Evolutionary conservation across 1,140 invertebrate genomes (phyloP).

Genomic region (Rhizoglyphus robini): DNA sequence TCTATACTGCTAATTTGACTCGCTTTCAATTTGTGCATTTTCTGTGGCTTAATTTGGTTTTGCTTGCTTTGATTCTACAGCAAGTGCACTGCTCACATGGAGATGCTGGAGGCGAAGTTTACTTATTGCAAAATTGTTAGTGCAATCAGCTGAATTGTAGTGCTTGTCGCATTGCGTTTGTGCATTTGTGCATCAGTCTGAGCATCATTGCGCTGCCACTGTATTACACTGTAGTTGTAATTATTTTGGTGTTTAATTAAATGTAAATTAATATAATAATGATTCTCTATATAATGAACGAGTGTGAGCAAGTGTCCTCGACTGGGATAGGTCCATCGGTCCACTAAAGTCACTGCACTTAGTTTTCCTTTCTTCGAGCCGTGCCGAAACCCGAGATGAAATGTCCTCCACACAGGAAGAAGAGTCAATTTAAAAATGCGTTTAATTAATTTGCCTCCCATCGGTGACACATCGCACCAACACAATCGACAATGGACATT

Average conservation of each 20-base stretch:
- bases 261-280: slow-evolving; percentile 13
- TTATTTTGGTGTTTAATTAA: slow-evolving; percentile 3
- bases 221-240: neutral
- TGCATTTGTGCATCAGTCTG: too few relatives aligned
- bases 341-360: neutral
- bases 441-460: neutral
- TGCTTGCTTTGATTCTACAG: too few relatives aligned
- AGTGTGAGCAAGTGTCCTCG: neutral
- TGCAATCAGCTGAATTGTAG: too few relatives aligned
- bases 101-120: neutral
- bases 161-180: too few relatives aligned
- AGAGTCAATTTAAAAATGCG: neutral
- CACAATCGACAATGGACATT: neutral
- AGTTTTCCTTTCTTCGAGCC: neutral
- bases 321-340: neutral
- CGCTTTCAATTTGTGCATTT: too few relatives aligned
- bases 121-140: neutral
- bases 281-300: neutral
- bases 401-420: neutral
- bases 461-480: neutral
- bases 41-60: too few relatives aligned
- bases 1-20: too few relatives aligned
- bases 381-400: neutral
- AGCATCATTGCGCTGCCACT: too few relatives aligned
- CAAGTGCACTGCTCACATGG: too few relatives aligned